Base-by-base conservation (phyloP, 1,140 invertebrate genomes). In the Drosophila orena region DNA sequence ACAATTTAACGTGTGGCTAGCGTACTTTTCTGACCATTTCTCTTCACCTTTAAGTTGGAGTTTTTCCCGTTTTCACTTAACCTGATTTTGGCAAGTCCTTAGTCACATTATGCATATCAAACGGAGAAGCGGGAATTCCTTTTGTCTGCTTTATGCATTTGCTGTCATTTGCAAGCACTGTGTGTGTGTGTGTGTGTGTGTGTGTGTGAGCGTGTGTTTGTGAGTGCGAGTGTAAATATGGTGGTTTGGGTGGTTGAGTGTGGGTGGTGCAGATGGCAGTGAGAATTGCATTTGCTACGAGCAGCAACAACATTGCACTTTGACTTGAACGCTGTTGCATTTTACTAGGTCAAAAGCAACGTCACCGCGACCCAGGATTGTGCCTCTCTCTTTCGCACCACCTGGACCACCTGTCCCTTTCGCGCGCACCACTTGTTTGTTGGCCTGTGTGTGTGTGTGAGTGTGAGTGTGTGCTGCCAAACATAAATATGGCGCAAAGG, bases 261-360 rank as follows among this genome's bases (percentile, higher is more conserved):
- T 43, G 24, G n/a, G 20, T 30, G 59, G 30, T 52, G 59, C 27
- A 59, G 59, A 47, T 72, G 64, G 57, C 30, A 10, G 30, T 44
- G 77, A 58, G 79, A 55, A 76, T 84, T 84, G 59, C 79, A 83
- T 84, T 84, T 84, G 70, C 72, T 71, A 64, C 58, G 20, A 43
- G 22, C 22, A 56, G 30, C 60, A 79, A 69, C 73, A 81, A 59
- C 65, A 77, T 77, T 76, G 83, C 75, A 86, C 79, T 86, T 83
- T 88, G 83, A 89, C 83, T 88, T 88, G 88, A 83, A 88, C 64
- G 79, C 79, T 86, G 79, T 88, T 88, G 83, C 84, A 69, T 79
- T 88, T 85, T 86, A 86, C 83, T 86, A 86, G 83, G 83, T 86
- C 83, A 86, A 83, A 88, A 83, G 84, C 79, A 88, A 88, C 83